Evolutionary conservation across 35 echinoderm and acorn worm genomes (phyloP).

Genomic region (Ptychodera flava): DNA sequence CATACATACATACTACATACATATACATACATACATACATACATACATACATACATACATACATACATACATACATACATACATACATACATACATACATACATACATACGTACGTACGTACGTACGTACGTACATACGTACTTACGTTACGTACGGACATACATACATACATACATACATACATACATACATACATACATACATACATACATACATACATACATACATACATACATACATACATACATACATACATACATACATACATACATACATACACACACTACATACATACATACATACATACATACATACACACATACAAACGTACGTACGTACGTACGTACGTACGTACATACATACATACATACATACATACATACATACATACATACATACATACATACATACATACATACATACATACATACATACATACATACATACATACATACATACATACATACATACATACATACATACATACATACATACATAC

Average conservation of each 20-base stretch:
- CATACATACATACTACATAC: slow-evolving; percentile 1
- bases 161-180: not conserved
- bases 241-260: not conserved
- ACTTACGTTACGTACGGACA: not conserved
- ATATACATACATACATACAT: not conserved
- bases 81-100: not conserved
- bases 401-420: not conserved
- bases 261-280: slow-evolving; percentile 2
- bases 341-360: not conserved
- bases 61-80: not conserved
- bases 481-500: not conserved
- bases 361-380: not conserved
- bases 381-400: not conserved
- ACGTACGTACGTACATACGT: not conserved
- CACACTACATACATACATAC: not conserved
- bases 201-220: not conserved
- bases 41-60: not conserved
- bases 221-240: slow-evolving; percentile 2
- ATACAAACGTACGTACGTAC: not conserved
- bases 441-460: not conserved
- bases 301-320: not conserved
- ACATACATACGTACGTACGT: not conserved
- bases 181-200: not conserved
- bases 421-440: not conserved
- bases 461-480: not conserved